Evolutionary conservation across 1,140 invertebrate species (phyloP), one percentile per base, ranked within the genome.

Genomic region (Carcinoscorpius rotundicauda): DNA sequence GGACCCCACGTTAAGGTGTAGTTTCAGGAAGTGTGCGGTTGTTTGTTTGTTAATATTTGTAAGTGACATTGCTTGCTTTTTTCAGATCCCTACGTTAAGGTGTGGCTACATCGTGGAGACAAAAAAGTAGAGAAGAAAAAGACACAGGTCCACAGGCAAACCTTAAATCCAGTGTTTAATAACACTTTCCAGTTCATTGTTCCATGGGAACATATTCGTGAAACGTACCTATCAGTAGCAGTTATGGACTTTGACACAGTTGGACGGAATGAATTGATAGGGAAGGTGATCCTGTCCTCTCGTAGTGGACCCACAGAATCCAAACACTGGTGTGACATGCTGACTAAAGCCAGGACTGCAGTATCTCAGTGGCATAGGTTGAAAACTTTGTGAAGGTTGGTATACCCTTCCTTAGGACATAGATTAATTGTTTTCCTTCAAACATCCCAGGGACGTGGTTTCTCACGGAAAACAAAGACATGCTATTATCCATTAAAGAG

Each of bases 181-280:
- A 91, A 95, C 76, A 86, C 87, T 4, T 95, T 95, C 78, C 87
- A 87, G 50, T 95, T 94, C 80, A 89, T 89, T 73, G 89, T 94
- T 51, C 91, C 92, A 3, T 93, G 90, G 89, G 92, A 96, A 77
- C 92, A 95, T 76, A 93, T 94, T 64, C 80, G 91, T 53, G 91
- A 95, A 76, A 93, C 91, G 71, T 92, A 90, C 10, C 81, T 94
- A 49, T 88, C 93, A 73, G 87, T 95, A 3, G 90, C 93, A 80
- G 91, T 95, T 48, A 93, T 95, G 89, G 92, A 95, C 76, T 93
- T 92, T 75, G 91, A 95, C 76, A 94, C 94, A 73, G 93, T 95
- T 65, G 91, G 91, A 49, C 79, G 91, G 59, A 94, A 95, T 73
- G 93, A 97, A 77, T 82, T 93, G 63, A 94, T 95, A 72, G 91